Percentiles rank a stretch among this genome's conserved stretches.
These are phyloP conservation scores for Neomorphus geoffroyi DNA, from an alignment of 2,797 vertebrate genomes.

Conservation along the genomic window DNA sequence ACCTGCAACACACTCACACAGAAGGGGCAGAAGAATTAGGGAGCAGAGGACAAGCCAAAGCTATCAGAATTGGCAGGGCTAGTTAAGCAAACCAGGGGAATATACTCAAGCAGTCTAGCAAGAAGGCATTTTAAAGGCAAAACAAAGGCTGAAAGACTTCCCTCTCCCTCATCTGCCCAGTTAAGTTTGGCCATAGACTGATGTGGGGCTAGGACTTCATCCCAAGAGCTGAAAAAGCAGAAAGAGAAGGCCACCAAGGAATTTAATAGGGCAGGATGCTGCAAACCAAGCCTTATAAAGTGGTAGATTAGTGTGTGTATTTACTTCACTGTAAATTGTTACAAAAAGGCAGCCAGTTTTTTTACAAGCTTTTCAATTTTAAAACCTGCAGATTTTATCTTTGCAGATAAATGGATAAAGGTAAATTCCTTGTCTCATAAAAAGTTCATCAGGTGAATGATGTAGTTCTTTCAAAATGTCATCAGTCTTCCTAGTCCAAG, in stretches of 20 bases:
- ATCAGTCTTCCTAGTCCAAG: constrained; percentile 25
- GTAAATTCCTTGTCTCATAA: constrained; percentile 41
- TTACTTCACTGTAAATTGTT: not conserved
- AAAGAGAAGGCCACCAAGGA: not conserved
- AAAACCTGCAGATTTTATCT: not conserved
- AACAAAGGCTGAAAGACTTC: not conserved
- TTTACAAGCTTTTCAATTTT: not conserved
- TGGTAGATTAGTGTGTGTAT: not conserved
- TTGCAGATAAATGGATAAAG: constrained; percentile 1
- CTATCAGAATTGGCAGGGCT: not conserved
- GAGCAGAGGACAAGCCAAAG: not conserved
- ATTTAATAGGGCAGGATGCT: not conserved
- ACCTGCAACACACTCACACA: not conserved
- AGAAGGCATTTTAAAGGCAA: not conserved
- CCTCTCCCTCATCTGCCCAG: not conserved
- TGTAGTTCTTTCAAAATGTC: constrained; percentile 43
- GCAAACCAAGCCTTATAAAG: not conserved
- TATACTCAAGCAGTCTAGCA: not conserved
- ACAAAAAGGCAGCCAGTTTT: not conserved
- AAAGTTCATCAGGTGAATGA: constrained; percentile 39
- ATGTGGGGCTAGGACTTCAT: not conserved
- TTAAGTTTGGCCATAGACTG: not conserved
- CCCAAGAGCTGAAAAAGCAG: not conserved
- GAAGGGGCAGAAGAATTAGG: not conserved
- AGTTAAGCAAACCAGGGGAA: not conserved